Evolutionary conservation across 2,113 vertebrate genomes (phyloP).

Genomic region (Castor canadensis): DNA sequence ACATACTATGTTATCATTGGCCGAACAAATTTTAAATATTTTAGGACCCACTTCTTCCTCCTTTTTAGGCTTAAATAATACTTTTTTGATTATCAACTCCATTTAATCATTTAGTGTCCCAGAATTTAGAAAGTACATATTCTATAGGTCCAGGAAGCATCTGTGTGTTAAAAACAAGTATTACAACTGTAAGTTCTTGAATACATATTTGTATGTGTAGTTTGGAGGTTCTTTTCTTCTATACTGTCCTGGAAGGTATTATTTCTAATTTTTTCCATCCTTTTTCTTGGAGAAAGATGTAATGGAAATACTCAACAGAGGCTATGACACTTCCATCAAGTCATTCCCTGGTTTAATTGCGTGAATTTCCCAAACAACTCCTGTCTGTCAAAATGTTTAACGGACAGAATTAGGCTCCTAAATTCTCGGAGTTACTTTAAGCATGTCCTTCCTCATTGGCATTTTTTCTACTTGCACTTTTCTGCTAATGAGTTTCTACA

Average conservation of each 20-base stretch:
- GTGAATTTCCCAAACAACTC: background rate
- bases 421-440: background rate
- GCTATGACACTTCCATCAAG: no score
- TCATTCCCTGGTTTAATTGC: background rate
- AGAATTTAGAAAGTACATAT: background rate
- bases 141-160: background rate
- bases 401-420: background rate
- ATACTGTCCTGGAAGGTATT: background rate
- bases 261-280: background rate
- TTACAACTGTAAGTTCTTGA: background rate
- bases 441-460: background rate
- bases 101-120: background rate
- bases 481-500: background rate
- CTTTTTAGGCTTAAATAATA: background rate
- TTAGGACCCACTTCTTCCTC: background rate
- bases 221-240: background rate
- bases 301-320: background rate
- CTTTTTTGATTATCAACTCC: background rate
- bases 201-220: background rate
- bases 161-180: background rate
- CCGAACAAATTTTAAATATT: background rate
- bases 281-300: background rate
- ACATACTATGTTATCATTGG: background rate
- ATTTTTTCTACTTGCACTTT: background rate
- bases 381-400: background rate